These are phyloP conservation scores for Albula goreensis DNA, from an alignment of 2,113 vertebrate species.

Conservation along the genomic window DNA sequence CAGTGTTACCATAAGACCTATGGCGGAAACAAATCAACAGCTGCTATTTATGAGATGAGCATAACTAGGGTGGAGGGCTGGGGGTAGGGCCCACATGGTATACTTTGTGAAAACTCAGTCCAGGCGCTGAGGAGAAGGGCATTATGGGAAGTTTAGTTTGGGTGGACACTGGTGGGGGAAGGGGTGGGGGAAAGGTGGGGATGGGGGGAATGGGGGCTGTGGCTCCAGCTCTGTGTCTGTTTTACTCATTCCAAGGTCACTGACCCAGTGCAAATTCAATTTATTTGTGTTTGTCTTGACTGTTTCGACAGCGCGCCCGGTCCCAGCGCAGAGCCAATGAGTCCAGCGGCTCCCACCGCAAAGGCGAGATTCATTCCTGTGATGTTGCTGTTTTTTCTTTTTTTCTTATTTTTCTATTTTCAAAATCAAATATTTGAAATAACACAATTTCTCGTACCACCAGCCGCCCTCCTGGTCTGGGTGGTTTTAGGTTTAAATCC, in stretches of 20 bases:
- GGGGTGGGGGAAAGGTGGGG: background rate
- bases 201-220: background rate
- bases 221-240: slow-evolving; percentile 8
- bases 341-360: background rate
- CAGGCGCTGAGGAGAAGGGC: slow-evolving; percentile 37
- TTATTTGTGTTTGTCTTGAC: slow-evolving; percentile 41
- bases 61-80: too few species aligned
- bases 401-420: background rate
- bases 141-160: slow-evolving; percentile 33
- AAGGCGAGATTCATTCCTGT: background rate
- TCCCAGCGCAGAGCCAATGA: background rate
- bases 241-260: slow-evolving; percentile 33
- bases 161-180: background rate
- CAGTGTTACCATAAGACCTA: background rate
- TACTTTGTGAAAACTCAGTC: background rate
- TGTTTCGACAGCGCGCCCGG: slow-evolving; percentile 1
- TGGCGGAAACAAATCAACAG: background rate
- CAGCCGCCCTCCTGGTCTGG: background rate
- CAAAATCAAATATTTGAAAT: slow-evolving; percentile 18
- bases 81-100: background rate
- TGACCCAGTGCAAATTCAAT: slow-evolving; percentile 25
- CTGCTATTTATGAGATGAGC: background rate
- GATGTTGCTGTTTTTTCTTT: background rate
- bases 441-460: slow-evolving; percentile 7
- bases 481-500: slow-evolving; percentile 12